Conservation (phyloP, 37 sponge, comb jelly and placozoan genomes). For the Tethya wilhelma region DNA sequence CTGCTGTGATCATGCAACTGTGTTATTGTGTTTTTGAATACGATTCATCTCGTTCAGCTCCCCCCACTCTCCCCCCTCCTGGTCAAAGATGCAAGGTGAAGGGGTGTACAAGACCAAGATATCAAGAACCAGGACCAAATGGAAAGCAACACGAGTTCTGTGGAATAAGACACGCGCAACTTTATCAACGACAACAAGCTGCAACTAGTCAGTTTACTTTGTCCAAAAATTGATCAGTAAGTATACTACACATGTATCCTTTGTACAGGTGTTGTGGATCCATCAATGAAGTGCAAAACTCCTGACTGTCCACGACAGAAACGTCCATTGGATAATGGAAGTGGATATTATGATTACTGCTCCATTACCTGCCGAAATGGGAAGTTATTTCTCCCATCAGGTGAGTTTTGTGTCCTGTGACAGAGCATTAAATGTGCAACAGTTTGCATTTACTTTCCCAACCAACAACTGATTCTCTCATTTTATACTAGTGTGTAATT, state of each 20-base stretch:
- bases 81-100: no score
- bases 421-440: no score
- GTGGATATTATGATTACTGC: conserved; percentile 55
- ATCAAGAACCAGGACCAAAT: background rate
- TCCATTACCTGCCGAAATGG: conserved; percentile 19
- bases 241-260: background rate
- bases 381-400: no score
- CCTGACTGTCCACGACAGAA: conserved; percentile 20
- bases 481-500: no score
- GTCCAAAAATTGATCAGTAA: background rate
- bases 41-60: no score
- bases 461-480: no score
- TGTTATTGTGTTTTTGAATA: no score
- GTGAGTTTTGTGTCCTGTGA: no score
- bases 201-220: background rate
- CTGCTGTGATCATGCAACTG: no score
- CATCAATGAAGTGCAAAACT: conserved; percentile 18
- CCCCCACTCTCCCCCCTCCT: no score
- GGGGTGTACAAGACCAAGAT: no score
- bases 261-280: background rate
- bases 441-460: no score
- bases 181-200: background rate
- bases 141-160: conserved; percentile 53
- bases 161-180: conserved; percentile 45
- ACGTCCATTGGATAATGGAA: background rate